Conservation (phyloP, 1,140 invertebrate species). For the Delia radicum region DNA sequence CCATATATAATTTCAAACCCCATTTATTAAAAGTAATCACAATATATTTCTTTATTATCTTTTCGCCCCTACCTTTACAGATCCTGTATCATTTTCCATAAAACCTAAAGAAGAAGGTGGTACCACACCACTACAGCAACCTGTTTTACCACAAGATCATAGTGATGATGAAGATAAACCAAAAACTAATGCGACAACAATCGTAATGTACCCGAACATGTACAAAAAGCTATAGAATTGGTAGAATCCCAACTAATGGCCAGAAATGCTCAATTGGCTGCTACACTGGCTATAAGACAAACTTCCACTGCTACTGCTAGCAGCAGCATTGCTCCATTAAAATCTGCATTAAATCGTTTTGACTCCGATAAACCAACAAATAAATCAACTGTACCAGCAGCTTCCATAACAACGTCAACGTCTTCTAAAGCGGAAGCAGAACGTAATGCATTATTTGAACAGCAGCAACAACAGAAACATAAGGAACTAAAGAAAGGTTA, state of each 20-base stretch:
- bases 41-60: background rate
- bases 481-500: conserved; percentile 48
- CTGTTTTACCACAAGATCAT: conserved; percentile 72
- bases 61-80: conserved; percentile 52
- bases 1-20: background rate
- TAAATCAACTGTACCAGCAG: background rate
- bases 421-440: conserved; percentile 22
- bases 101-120: conserved; percentile 74
- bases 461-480: conserved; percentile 27
- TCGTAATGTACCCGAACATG: conserved; percentile 43
- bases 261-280: conserved; percentile 32
- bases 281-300: conserved; percentile 26
- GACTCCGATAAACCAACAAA: conserved; percentile 9
- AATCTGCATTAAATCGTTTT: conserved; percentile 5
- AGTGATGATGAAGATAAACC: conserved; percentile 64
- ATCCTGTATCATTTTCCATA: conserved; percentile 78
- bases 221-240: conserved; percentile 50
- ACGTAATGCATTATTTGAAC: conserved; percentile 28
- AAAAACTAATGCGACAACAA: conserved; percentile 31
- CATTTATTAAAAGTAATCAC: background rate
- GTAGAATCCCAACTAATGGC: conserved; percentile 49
- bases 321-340: background rate
- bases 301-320: conserved; percentile 29
- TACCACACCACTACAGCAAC: conserved; percentile 60
- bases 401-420: background rate